Conservation (phyloP, 2,888 invertebrate species). For the Ganaspis brasiliensis region DNA sequence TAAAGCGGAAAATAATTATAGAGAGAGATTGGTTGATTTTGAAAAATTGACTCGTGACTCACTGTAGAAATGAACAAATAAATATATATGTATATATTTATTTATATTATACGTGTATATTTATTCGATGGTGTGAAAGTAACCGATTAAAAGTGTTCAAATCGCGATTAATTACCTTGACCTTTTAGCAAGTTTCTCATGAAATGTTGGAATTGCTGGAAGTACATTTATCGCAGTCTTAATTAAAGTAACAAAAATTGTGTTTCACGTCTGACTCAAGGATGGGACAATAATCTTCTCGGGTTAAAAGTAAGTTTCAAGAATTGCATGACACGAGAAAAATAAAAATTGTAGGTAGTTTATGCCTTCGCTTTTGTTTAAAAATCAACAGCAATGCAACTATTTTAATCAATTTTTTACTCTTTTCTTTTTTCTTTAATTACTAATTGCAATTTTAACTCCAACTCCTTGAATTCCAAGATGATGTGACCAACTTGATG, state of each 20-base stretch:
- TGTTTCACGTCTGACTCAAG: constrained; percentile 61
- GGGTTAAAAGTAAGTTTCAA: constrained; percentile 55
- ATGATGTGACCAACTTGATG: too few species aligned
- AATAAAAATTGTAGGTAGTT: background rate
- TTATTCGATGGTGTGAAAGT: constrained; percentile 15
- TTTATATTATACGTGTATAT: background rate
- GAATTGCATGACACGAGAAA: constrained; percentile 28
- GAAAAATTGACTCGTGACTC: background rate
- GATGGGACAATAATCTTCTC: constrained; percentile 47
- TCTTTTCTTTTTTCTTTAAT: background rate
- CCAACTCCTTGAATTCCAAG: too few species aligned
- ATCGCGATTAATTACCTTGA: constrained; percentile 33
- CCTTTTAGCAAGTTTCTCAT: constrained; percentile 37
- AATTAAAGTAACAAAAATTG: constrained; percentile 40
- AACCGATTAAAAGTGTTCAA: background rate
- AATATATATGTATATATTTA: background rate
- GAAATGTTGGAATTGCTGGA: constrained; percentile 37
- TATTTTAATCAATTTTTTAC: too few species aligned
- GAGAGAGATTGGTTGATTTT: background rate
- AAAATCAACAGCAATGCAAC: background rate
- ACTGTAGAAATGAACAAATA: background rate
- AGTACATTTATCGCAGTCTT: constrained; percentile 29
- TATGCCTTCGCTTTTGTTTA: constrained; percentile 19
- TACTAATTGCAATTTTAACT: background rate
- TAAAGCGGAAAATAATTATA: too few species aligned